These are phyloP conservation scores for Stenotaenia linearis DNA, from an alignment of 2,888 invertebrate species.

Conservation along the genomic window DNA sequence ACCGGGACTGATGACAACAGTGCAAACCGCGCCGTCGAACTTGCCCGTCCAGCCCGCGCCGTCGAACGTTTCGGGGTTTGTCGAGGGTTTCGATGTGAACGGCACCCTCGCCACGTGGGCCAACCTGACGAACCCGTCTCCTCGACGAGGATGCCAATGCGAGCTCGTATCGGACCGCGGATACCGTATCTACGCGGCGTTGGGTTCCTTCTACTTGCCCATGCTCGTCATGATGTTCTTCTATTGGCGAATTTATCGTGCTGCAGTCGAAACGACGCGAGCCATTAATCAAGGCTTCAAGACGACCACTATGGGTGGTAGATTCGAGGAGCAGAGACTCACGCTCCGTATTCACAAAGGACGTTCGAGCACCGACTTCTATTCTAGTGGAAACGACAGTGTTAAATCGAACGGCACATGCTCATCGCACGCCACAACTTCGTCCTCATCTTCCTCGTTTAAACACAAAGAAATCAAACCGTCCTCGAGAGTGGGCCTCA, in stretches of 20 bases:
- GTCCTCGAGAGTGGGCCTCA: conserved; percentile 47
- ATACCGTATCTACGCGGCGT: conserved; percentile 92
- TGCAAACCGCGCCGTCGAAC: too few relatives aligned
- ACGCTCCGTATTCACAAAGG: conserved; percentile 88
- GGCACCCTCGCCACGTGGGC: not conserved
- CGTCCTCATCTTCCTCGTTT: conserved; percentile 24
- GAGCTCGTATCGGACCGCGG: conserved; percentile 89
- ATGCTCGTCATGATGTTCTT: conserved; percentile 98
- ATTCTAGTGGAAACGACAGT: not conserved
- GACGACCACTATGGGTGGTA: conserved; percentile 50
- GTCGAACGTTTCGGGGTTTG: too few relatives aligned
- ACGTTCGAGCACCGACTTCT: conserved; percentile 37
- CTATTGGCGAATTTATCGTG: conserved; percentile 93
- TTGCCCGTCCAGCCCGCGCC: conserved; percentile 30
- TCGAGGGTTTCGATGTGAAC: too few relatives aligned
- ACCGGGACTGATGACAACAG: conserved; percentile 70
- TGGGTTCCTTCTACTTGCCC: conserved; percentile 96
- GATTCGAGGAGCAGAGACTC: conserved; percentile 83
- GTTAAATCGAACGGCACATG: conserved; percentile 34
- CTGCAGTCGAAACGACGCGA: conserved; percentile 85
- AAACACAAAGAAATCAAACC: not conserved
- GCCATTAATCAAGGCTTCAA: conserved; percentile 69
- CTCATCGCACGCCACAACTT: not conserved
- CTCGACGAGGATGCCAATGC: conserved; percentile 61
- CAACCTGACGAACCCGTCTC: not conserved